Conservation (phyloP, 2,797 vertebrate species). For the Rhinoraja longicauda region DNA sequence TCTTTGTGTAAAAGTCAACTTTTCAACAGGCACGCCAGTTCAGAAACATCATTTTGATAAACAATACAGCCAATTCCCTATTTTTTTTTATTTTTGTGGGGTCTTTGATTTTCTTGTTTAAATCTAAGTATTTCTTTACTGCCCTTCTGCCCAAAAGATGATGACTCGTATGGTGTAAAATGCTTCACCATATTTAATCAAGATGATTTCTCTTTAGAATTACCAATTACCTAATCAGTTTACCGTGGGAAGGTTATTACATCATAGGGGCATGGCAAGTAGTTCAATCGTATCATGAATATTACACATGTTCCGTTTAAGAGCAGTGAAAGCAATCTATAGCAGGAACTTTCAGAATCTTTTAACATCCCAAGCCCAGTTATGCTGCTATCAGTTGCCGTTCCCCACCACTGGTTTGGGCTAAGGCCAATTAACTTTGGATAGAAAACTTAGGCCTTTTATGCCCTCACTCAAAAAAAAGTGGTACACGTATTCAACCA, state of each 20-base stretch:
- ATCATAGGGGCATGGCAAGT: not conserved
- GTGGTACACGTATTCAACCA: not conserved
- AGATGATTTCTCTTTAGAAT: not conserved
- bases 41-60: conserved; percentile 42
- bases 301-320: not conserved
- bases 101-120: not conserved
- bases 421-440: not conserved
- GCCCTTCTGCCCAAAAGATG: not conserved
- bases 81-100: not conserved
- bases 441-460: not conserved
- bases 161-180: not conserved
- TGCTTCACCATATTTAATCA: not conserved
- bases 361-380: not conserved
- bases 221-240: not conserved
- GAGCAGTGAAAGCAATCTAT: not conserved
- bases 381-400: no score
- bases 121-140: not conserved
- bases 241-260: not conserved
- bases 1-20: conserved; percentile 58
- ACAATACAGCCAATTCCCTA: conserved; percentile 41
- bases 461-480: not conserved
- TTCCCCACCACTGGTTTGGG: not conserved
- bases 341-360: not conserved
- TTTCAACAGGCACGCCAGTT: conserved; percentile 47
- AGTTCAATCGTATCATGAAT: not conserved